Percentiles rank a stretch among this genome's conserved stretches.
Evolutionary conservation across 2,888 invertebrate genomes (phyloP).

Genomic region (Resseliella maxima): DNA sequence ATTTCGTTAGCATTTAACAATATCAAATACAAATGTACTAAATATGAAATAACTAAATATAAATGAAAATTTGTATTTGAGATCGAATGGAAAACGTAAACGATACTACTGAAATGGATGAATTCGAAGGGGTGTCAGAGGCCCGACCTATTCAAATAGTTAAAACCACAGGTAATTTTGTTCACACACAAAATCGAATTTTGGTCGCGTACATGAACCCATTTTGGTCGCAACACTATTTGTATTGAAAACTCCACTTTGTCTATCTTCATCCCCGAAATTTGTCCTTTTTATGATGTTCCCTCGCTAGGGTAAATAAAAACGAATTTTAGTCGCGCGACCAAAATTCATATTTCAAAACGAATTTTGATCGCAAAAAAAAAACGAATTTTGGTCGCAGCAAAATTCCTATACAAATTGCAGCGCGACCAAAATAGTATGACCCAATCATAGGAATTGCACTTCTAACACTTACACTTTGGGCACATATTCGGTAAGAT

Average conservation of each 20-base stretch:
- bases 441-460: slow-evolving; percentile 87
- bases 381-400: slow-evolving; percentile 88
- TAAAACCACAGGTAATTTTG: slow-evolving; percentile 81
- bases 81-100: slow-evolving; percentile 30
- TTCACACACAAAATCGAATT: slow-evolving; percentile 85
- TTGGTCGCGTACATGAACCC: no score
- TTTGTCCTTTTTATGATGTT: no score
- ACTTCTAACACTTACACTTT: slow-evolving; percentile 83
- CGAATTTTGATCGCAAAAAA: no score
- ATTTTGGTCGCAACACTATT: no score
- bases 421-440: no score
- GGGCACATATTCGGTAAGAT: slow-evolving; percentile 95
- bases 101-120: neutral
- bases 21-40: neutral
- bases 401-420: no score
- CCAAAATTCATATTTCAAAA: no score
- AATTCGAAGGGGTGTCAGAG: slow-evolving; percentile 57
- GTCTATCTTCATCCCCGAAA: no score
- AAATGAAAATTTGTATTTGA: neutral
- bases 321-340: no score
- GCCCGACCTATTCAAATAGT: slow-evolving; percentile 86
- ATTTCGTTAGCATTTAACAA: neutral
- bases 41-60: neutral
- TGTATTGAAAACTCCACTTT: no score
- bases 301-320: no score